Base-by-base conservation (phyloP, 2,888 invertebrate genomes). In the Clusia tigrina region DNA sequence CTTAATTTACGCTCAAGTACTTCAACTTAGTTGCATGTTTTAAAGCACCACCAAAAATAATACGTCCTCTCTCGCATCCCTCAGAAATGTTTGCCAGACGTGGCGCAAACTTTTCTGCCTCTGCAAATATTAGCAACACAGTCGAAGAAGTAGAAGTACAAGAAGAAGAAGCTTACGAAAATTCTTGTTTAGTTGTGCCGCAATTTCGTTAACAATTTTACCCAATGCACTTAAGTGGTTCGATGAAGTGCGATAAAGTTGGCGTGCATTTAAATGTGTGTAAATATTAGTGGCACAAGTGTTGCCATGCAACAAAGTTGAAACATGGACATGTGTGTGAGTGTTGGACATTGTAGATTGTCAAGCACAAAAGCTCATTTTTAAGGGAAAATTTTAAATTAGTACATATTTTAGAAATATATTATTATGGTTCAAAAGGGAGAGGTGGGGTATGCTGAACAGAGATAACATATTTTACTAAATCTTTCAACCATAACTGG, bases 161-260 rank as follows among this genome's bases (percentile, higher is more conserved):
- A n/a, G n/a, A n/a, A n/a, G n/a, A n/a, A n/a, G n/a, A n/a, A n/a
- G n/a, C n/a, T n/a, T n/a, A n/a, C n/a, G n/a, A n/a, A 32, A 17
- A n/a, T 42, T 5, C 42, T 15, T 42, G 42, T 42, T 42, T 42
- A 17, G 42, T 15, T 15, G n/a, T 17, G 37, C 58, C 67, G 56
- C 67, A 65, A 59, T 64, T 65, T 67, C 54, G 64, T 67, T 67
- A 67, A 65, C 64, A 63, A 63, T 59, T 63, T 67, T 63, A 42
- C n/a, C 15, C 42, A 42, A 42, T 42, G 10, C 42, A 42, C 42
- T 42, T 42, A 42, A 42, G 42, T 42, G 42, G 42, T 42, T 42
- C 42, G 42, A 42, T 42, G 42, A 42, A 42, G 42, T 42, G 42
- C 42, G 42, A 42, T 42, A 5, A 42, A 42, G 42, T 42, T 42